phyloP scores from a whole-genome alignment of 2,888 invertebrate genomes.

The Habrosyne pyritoides region DNA sequence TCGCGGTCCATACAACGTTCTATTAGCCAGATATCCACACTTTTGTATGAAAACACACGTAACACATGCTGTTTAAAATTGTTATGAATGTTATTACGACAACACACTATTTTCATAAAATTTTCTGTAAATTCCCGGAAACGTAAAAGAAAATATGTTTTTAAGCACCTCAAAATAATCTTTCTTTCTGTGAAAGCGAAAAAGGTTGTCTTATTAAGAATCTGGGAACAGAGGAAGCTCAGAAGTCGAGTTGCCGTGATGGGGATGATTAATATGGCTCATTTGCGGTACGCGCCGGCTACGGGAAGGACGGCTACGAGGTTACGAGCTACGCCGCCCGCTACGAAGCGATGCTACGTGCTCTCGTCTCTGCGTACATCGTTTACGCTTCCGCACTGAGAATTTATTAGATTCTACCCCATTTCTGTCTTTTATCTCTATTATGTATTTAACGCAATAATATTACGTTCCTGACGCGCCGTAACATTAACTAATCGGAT shows the following conservation, averaged over 20 bases:
- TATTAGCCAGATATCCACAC: not conserved
- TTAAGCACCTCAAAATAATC: constrained; percentile 26
- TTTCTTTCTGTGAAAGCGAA: constrained; percentile 39
- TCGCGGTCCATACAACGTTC: not conserved
- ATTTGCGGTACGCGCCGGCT: constrained; percentile 73
- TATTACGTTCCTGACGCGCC: constrained; percentile 49
- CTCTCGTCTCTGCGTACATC: constrained; percentile 74
- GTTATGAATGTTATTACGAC: not conserved
- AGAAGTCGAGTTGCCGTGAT: constrained; percentile 77
- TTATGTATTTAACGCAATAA: constrained; percentile 71
- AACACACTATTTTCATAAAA: not conserved
- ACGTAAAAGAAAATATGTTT: constrained; percentile 8
- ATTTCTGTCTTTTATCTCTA: constrained; percentile 79
- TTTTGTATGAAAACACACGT: not conserved
- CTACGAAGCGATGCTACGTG: constrained; percentile 70
- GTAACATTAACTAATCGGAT: constrained; percentile 49
- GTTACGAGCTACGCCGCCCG: constrained; percentile 46
- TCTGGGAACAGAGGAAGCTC: constrained; percentile 71
- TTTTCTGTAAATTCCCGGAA: not conserved
- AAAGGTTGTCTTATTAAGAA: constrained; percentile 64
- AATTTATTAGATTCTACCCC: constrained; percentile 79
- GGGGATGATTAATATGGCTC: constrained; percentile 81
- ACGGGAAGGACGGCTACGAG: constrained; percentile 43
- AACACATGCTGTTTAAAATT: not conserved
- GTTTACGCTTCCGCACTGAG: constrained; percentile 77